Base-by-base conservation (phyloP, 2,797 vertebrate species). In the Falco concolor region DNA sequence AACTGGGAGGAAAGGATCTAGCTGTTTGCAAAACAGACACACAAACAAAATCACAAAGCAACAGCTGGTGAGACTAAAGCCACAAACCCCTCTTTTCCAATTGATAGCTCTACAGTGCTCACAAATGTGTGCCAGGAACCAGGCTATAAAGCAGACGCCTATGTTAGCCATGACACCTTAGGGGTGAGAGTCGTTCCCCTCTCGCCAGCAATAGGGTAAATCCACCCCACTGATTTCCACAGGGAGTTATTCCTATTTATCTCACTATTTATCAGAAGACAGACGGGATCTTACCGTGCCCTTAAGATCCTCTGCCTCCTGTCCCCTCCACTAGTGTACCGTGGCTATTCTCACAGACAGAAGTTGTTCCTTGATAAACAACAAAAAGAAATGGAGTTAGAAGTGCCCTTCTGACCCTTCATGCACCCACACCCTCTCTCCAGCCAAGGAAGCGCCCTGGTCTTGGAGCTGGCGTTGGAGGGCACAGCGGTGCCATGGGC, bases 1-100 rank as follows among this genome's bases (percentile, higher is more conserved):
- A 60, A 77, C 19, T 56, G 27, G 44, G 56, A 77, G 36, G 50
- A 87, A 95, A 92, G 56, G 74, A 93, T 91, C 95, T 93, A 82
- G 50, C 85, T 91, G 56, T 77, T 83, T 91, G 53, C 56, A 90
- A 96, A 93, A 77, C 34, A 96, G 94, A 67, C 47, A 4, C 68
- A 4, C 68, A 81, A 80, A 85, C 60, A 91, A 83, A 96, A 89
- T 67, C 44, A 68, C n/a, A 70, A 70, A 86, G 65, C 23, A 83
- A 42, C 59, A 84, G 25, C 34, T 78, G 19, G 40, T 47, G 61
- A 89, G 38, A 65, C 30, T 24, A 90, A 88, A 95, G 67, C 44
- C 53, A 92, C 59, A 91, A 89, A 74, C 5, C 40, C 25, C n/a
- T 59, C 52, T 84, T 85, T 90, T 89, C 53, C 25, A 12, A 42